Conservation (phyloP, 92 coral and sea anemone species). For the Pocillopora meandrina region DNA sequence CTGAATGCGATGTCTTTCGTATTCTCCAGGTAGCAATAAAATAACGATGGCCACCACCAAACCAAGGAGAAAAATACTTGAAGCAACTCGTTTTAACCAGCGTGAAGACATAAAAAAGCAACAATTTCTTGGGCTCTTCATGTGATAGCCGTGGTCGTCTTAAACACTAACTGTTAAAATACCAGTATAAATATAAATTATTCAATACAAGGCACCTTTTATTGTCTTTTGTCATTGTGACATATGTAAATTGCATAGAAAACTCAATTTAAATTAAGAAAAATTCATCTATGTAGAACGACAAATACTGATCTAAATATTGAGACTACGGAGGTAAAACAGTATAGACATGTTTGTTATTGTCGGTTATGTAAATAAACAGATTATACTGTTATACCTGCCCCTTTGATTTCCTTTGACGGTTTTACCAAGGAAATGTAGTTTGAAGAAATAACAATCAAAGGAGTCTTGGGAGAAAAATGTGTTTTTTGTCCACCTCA, state of each 20-base stretch:
- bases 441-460: no score
- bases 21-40: slow-evolving; percentile 11
- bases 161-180: background rate
- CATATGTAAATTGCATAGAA: background rate
- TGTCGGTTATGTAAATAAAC: no score
- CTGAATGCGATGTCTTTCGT: slow-evolving; percentile 2
- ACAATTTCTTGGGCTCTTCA: background rate
- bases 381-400: no score
- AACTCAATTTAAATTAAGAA: background rate
- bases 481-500: no score
- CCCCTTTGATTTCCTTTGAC: no score
- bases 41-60: slow-evolving; percentile 17
- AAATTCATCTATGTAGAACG: background rate
- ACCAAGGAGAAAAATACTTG: background rate
- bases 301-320: background rate
- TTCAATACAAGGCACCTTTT: background rate
- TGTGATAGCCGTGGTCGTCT: background rate
- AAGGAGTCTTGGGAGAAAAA: no score
- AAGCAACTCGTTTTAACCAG: slow-evolving; percentile 15
- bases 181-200: background rate
- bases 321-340: background rate
- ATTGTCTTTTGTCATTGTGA: background rate
- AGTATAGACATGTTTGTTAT: no score
- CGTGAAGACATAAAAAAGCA: slow-evolving; percentile 16
- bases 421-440: no score